Conservation (phyloP, 2,888 invertebrate species). For the Lasius fuliginosus region DNA sequence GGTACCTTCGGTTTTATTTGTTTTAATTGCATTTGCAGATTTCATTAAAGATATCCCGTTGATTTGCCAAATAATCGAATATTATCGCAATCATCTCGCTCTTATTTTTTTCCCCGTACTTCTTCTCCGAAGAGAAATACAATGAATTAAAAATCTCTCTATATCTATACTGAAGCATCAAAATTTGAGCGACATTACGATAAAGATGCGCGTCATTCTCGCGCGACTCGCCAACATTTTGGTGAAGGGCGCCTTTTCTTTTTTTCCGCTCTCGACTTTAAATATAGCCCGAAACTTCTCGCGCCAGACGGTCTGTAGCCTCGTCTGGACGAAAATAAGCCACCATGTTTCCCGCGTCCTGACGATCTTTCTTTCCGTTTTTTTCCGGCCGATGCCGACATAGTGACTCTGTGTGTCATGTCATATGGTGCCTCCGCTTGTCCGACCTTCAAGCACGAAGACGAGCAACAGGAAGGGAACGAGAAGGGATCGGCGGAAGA, state of each 20-base stretch:
- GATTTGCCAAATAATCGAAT: background rate
- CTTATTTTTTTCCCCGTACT: background rate
- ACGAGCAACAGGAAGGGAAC: slow-evolving; percentile 35
- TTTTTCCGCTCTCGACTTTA: slow-evolving; percentile 49
- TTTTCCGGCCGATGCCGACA: slow-evolving; percentile 52
- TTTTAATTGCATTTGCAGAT: background rate
- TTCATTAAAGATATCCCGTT: background rate
- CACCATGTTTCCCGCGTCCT: slow-evolving; percentile 66
- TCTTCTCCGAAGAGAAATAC: background rate
- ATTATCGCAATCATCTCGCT: background rate
- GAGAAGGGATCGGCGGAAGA: slow-evolving; percentile 11
- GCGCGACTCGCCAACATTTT: slow-evolving; percentile 39
- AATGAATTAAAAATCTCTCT: background rate
- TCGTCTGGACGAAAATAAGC: slow-evolving; percentile 76
- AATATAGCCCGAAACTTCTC: slow-evolving; percentile 61
- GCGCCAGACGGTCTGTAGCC: slow-evolving; percentile 73
- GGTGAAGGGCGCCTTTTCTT: slow-evolving; percentile 17
- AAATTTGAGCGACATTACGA: slow-evolving; percentile 5
- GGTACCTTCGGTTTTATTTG: too few relatives aligned
- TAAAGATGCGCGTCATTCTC: slow-evolving; percentile 55
- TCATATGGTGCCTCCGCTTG: slow-evolving; percentile 32
- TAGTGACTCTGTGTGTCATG: background rate
- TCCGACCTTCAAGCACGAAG: slow-evolving; percentile 52
- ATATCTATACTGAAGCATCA: background rate
- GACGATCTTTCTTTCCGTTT: slow-evolving; percentile 59